phyloP scores from a whole-genome alignment of 2,113 vertebrate species.

The Procavia capensis region DNA sequence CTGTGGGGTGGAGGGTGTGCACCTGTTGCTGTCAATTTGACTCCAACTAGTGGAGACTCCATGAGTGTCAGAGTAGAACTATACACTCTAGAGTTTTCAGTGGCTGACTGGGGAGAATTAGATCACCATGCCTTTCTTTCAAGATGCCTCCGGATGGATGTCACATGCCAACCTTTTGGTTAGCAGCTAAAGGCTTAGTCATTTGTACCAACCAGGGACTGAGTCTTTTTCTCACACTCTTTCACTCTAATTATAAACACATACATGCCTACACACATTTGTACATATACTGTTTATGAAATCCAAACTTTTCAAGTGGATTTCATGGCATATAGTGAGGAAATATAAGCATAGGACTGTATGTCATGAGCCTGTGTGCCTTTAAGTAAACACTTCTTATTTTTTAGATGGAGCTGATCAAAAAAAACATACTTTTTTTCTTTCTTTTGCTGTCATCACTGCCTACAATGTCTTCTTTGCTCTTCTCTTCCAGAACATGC shows the following conservation, averaged over 20 bases:
- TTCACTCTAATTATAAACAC: too few species aligned
- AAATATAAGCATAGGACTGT: neutral
- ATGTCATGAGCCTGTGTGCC: neutral
- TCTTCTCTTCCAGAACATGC: slow-evolving; percentile 12
- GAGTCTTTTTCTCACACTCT: neutral
- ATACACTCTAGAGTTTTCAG: neutral
- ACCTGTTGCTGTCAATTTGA: neutral
- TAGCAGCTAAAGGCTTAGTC: neutral
- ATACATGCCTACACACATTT: neutral
- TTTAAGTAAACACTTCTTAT: slow-evolving; percentile 22
- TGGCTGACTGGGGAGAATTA: neutral
- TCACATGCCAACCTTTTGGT: neutral
- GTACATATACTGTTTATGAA: neutral
- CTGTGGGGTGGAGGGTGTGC: too few species aligned
- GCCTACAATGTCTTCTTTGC: neutral
- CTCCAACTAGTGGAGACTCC: neutral
- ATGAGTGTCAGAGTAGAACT: neutral
- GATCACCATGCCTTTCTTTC: neutral
- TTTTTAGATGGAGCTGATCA: neutral
- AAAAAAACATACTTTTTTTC: neutral
- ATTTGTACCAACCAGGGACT: neutral
- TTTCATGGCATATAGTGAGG: neutral
- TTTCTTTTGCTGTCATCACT: neutral
- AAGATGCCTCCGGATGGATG: neutral
- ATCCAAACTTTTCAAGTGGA: slow-evolving; percentile 1